Evolutionary conservation across 2,797 vertebrate genomes (phyloP), one percentile per base, ranked within the genome.

Genomic region (Oreochromis grahami): DNA sequence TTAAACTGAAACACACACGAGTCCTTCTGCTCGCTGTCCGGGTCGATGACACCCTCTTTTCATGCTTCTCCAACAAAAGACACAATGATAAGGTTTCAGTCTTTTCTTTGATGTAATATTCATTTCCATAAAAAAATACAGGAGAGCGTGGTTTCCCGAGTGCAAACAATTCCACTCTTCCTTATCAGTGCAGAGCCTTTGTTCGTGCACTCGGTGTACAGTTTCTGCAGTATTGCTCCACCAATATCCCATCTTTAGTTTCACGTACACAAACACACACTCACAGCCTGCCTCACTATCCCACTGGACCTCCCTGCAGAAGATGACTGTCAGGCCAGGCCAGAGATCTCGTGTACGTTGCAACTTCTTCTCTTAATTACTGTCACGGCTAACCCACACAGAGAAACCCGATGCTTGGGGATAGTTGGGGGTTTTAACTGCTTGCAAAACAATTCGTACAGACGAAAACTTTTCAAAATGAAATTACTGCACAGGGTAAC

Each of bases 341-440:
- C 82, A 83, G 85, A 90, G 87, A 89, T 91, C 84, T 81, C 91
- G 92, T 88, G 78, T 91, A 89, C 77, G 87, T 87, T 91, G 91
- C 90, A 94, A 81, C 92, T 89, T 92, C 89, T 94, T 81, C 81
- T 90, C 90, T 88, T 94, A 95, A 95, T 94, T 95, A 92, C 78
- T 68, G 84, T 88, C 90, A 88, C 51, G 74, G 41, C 38, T 74
- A 52, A 58, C 36, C 36, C 60, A 76, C 77, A 38, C 77, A 74
- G 52, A 53, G 10, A 60, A 78, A 55, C 13, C 6, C 26, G 9
- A 77, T 48, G 21, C 70, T 60, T 48, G 12, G 78, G 43, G 63
- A 34, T 70, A 17, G 24, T 86, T 86, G 68, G 68, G 6, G 1
- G 17, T 50, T 50, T 74, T 32, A 32, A 74, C 43, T 74, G 15